Conservation (phyloP, 2,113 vertebrate species). For the Prochilodus magdalenae region DNA sequence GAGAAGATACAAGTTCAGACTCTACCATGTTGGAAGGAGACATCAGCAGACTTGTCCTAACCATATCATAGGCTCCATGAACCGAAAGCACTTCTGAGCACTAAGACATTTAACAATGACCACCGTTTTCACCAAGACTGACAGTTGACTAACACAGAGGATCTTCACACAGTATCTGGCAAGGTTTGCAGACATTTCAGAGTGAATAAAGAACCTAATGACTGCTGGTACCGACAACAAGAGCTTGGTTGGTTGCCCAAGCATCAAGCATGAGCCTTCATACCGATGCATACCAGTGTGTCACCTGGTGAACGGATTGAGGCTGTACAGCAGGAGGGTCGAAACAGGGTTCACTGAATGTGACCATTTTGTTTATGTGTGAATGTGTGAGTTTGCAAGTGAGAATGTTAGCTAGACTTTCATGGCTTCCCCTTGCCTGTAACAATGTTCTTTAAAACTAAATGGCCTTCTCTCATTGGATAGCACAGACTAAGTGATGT, state of each 20-base stretch:
- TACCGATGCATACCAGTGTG: neutral
- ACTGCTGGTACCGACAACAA: slow-evolving; percentile 24
- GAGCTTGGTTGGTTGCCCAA: neutral
- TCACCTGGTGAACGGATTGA: slow-evolving; percentile 8
- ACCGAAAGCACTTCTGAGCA: slow-evolving; percentile 1
- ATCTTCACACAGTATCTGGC: neutral
- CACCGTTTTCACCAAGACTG: neutral
- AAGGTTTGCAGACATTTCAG: slow-evolving; percentile 3
- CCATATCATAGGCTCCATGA: slow-evolving; percentile 1
- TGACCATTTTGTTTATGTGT: slow-evolving; percentile 39
- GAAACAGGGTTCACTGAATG: slow-evolving; percentile 58
- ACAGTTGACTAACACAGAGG: slow-evolving; percentile 1
- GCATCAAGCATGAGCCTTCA: neutral
- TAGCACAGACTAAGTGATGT: slow-evolving; percentile 24
- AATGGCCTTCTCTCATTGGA: slow-evolving; percentile 16
- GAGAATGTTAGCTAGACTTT: slow-evolving; percentile 17
- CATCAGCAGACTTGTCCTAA: neutral
- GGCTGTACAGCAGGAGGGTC: slow-evolving; percentile 34
- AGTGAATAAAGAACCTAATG: slow-evolving; percentile 20
- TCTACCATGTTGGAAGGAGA: neutral
- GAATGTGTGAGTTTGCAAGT: slow-evolving; percentile 42
- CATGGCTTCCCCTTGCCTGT: slow-evolving; percentile 7
- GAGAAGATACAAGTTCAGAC: slow-evolving; percentile 2
- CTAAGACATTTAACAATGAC: neutral
- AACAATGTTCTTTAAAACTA: slow-evolving; percentile 19